A percentile compares a stretch with the other conserved stretches of the same genome.
These are phyloP conservation scores for Philaethria dido DNA, from an alignment of 2,888 invertebrate genomes.

Conservation along the genomic window DNA sequence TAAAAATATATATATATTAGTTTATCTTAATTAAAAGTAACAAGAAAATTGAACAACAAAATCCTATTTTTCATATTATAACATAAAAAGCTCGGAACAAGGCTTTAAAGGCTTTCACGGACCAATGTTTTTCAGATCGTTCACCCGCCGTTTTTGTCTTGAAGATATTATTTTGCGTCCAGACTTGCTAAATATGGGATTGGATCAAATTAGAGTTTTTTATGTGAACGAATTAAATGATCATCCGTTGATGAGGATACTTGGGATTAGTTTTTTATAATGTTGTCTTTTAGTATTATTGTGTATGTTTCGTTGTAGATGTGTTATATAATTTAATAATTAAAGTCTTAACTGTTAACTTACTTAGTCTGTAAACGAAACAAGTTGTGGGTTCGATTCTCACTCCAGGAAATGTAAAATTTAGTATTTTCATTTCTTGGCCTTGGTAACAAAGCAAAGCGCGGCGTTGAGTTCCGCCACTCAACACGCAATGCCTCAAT, in stretches of 20 bases:
- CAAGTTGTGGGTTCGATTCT: too few species aligned
- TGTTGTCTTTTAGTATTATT: constrained; percentile 24
- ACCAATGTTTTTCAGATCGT: constrained; percentile 43
- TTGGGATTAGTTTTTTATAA: constrained; percentile 33
- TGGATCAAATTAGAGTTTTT: constrained; percentile 9
- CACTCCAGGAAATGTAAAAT: too few species aligned
- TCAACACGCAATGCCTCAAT: too few species aligned
- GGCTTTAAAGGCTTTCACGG: constrained; percentile 34
- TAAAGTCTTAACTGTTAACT: too few species aligned
- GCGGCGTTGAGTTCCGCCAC: too few species aligned
- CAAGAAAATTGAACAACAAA: constrained; percentile 11
- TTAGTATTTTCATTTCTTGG: too few species aligned
- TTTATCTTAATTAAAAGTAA: constrained; percentile 2
- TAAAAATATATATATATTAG: too few species aligned
- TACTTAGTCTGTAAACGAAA: too few species aligned
- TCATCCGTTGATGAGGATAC: constrained; percentile 35
- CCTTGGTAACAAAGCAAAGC: too few species aligned
- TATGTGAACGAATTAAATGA: constrained; percentile 13
- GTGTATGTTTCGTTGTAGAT: constrained; percentile 23
- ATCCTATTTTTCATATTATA: constrained; percentile 16
- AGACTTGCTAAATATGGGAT: constrained; percentile 33
- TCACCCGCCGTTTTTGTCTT: constrained; percentile 43
- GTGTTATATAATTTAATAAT: too few species aligned
- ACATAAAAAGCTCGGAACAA: constrained; percentile 6
- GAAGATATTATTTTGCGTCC: constrained; percentile 43